Evolutionary conservation across 2,888 invertebrate species (phyloP).

Genomic region (Himalopsyche tibetana): DNA sequence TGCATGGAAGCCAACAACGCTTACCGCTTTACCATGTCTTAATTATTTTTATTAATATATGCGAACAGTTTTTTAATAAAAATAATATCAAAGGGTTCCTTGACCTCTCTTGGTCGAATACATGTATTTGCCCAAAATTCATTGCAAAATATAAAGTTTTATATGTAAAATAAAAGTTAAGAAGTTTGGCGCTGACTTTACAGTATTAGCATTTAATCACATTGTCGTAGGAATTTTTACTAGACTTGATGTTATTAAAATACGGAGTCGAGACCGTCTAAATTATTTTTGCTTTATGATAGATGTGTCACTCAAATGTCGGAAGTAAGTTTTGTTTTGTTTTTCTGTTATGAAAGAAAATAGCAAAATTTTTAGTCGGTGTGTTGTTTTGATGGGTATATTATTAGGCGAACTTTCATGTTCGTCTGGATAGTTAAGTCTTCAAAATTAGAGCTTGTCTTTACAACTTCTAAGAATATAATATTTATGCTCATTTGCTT

Average conservation of each 20-base stretch:
- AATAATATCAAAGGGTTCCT: neutral
- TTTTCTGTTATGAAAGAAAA: neutral
- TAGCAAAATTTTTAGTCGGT: neutral
- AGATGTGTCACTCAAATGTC: constrained; percentile 1
- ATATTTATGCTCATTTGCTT: neutral
- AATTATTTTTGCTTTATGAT: neutral
- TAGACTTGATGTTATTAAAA: no score
- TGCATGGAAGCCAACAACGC: no score
- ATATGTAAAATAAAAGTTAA: no score
- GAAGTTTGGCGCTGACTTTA: no score
- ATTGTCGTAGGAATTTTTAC: no score
- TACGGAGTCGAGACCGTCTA: no score
- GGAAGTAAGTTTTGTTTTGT: neutral
- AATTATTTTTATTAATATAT: neutral
- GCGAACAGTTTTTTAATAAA: neutral
- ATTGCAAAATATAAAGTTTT: no score
- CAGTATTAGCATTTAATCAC: no score
- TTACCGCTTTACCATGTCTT: no score
- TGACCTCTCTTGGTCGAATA: neutral
- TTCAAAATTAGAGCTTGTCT: neutral
- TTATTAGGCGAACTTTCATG: neutral
- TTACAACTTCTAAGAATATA: neutral
- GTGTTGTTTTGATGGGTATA: neutral
- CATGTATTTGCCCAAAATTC: neutral
- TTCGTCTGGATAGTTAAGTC: neutral